A percentile compares a stretch with the other conserved stretches of the same genome.
phyloP scores from a whole-genome alignment of 2,888 invertebrate genomes.

The Ennomos quercinarius region DNA sequence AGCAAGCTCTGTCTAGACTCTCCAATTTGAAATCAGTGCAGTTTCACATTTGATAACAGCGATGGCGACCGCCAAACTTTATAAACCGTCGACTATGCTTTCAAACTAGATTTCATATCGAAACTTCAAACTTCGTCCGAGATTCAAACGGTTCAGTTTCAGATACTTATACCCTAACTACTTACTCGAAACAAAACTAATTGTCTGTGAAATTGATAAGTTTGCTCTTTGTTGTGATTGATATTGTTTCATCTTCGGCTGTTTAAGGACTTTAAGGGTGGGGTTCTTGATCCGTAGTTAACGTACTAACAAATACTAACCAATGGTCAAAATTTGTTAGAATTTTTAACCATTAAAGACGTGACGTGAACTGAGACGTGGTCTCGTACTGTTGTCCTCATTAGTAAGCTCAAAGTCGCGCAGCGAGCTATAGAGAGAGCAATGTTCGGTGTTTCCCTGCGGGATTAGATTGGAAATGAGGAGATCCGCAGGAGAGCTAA shows the following conservation, averaged over 20 bases:
- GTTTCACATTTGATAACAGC: constrained; percentile 5
- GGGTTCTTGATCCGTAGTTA: too few relatives aligned
- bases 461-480: too few relatives aligned
- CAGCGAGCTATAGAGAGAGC: too few relatives aligned
- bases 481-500: too few relatives aligned
- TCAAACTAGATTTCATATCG: constrained; percentile 45
- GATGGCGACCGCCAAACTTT: constrained; percentile 39
- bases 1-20: not conserved
- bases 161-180: not conserved
- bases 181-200: constrained; percentile 25
- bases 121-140: constrained; percentile 46
- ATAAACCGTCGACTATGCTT: constrained; percentile 40
- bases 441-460: too few relatives aligned
- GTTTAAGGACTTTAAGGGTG: too few relatives aligned
- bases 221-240: constrained; percentile 12
- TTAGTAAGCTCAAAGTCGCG: too few relatives aligned
- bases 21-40: constrained; percentile 7
- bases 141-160: constrained; percentile 17
- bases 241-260: constrained; percentile 12
- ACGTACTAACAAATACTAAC: too few relatives aligned
- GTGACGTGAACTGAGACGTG: too few relatives aligned
- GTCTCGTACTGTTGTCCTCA: too few relatives aligned
- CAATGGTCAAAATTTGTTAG: too few relatives aligned
- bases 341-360: too few relatives aligned
- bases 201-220: constrained; percentile 29